A percentile compares a stretch with the other conserved stretches of the same genome.
These are phyloP conservation scores for Drosophila ananassae DNA, from an alignment of 1,140 invertebrate genomes.

Conservation along the genomic window DNA sequence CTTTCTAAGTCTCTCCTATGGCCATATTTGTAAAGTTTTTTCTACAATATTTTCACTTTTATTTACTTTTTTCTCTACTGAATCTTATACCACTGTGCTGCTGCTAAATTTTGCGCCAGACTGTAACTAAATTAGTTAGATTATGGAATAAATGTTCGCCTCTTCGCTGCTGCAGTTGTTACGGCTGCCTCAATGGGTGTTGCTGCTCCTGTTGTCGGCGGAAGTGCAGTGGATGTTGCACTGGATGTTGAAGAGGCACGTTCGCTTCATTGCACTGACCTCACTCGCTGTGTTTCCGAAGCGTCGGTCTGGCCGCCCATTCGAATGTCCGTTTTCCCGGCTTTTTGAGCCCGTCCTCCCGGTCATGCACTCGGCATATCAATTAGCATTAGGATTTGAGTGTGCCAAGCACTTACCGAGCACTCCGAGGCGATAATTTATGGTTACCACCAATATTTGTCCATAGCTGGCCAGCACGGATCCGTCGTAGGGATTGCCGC, in stretches of 20 bases:
- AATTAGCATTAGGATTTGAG: conserved; percentile 73
- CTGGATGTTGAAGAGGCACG: conserved; percentile 32
- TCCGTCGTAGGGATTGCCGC: conserved; percentile 97
- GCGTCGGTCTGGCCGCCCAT: not conserved
- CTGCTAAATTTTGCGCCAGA: conserved; percentile 14
- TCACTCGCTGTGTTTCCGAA: not conserved
- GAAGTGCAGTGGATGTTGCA: conserved; percentile 53
- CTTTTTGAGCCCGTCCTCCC: conserved; percentile 2
- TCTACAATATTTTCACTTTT: not conserved
- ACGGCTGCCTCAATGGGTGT: conserved; percentile 9
- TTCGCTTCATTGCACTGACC: conserved; percentile 57
- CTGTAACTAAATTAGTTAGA: conserved; percentile 67
- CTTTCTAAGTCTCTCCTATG: no score
- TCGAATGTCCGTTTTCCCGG: not conserved
- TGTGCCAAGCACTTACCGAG: conserved; percentile 90
- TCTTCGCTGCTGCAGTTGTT: conserved; percentile 39
- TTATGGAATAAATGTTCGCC: conserved; percentile 62
- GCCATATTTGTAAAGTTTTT: not conserved
- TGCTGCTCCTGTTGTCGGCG: conserved; percentile 25
- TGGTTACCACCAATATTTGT: conserved; percentile 96
- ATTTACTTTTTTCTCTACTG: not conserved
- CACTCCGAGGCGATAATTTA: conserved; percentile 98
- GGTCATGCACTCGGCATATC: conserved; percentile 65
- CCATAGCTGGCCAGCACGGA: conserved; percentile 96
- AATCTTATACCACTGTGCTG: conserved; percentile 17